Percentiles rank a stretch among this genome's conserved stretches.
phyloP scores from a whole-genome alignment of 2,113 vertebrate species.

The Menura novaehollandiae region DNA sequence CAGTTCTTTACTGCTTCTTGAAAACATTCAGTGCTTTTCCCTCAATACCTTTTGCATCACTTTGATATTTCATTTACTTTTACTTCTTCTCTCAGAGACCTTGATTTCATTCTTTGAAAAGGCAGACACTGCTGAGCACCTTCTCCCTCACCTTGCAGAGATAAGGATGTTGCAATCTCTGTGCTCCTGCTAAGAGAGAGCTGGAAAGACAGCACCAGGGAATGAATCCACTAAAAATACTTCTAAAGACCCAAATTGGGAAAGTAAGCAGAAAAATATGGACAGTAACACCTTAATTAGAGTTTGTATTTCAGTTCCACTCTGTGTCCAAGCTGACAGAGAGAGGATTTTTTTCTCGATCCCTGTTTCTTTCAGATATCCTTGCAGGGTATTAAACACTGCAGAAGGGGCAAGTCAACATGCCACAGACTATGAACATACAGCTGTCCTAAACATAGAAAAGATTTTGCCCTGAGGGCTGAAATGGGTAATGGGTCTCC shows the following conservation, averaged over 20 bases:
- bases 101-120: neutral
- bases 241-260: neutral
- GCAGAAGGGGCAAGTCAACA: neutral
- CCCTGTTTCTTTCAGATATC: neutral
- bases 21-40: neutral
- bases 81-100: neutral
- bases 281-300: neutral
- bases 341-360: neutral
- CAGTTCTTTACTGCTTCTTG: neutral
- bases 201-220: neutral
- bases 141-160: neutral
- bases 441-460: neutral
- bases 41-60: neutral
- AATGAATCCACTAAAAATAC: neutral
- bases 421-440: neutral
- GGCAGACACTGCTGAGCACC: neutral
- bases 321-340: neutral
- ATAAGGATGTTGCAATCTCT: neutral
- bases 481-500: neutral
- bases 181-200: neutral
- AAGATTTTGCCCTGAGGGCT: neutral
- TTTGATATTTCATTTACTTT: constrained; percentile 10
- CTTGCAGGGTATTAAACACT: neutral
- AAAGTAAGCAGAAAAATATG: neutral
- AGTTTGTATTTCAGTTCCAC: neutral